phyloP scores from a whole-genome alignment of 2,797 vertebrate species.

The Phyllotis vaccarum region DNA sequence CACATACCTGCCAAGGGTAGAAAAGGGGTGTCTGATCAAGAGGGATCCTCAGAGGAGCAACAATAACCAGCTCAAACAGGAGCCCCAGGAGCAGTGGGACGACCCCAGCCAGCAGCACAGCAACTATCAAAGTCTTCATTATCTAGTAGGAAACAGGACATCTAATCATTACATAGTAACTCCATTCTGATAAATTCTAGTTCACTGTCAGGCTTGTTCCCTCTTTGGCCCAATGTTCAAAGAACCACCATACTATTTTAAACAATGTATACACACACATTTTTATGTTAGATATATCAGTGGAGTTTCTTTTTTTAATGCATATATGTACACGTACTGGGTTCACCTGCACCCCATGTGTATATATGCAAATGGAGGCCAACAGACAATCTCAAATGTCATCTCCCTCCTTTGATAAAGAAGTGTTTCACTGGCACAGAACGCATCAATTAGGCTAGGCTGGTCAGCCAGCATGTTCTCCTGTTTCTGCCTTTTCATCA shows the following conservation, averaged over 20 bases:
- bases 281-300: neutral
- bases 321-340: neutral
- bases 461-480: neutral
- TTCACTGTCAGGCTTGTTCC: neutral
- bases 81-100: slow-evolving; percentile 97
- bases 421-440: neutral
- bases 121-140: slow-evolving; percentile 97
- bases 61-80: slow-evolving; percentile 97
- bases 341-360: too few species aligned
- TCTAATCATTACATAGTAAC: neutral
- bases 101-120: slow-evolving; percentile 95
- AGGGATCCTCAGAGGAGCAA: slow-evolving; percentile 97
- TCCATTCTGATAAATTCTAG: neutral
- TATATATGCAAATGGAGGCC: neutral
- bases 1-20: slow-evolving; percentile 98
- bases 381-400: neutral
- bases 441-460: neutral
- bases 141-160: slow-evolving; percentile 88
- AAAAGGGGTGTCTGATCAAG: slow-evolving; percentile 99
- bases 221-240: neutral
- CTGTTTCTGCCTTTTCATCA: neutral
- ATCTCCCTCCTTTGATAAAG: neutral
- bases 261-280: neutral
- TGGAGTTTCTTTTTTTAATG: neutral
- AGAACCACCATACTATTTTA: neutral